These are phyloP conservation scores for Piezodorus guildinii DNA, from an alignment of 1,140 invertebrate species.

Conservation along the genomic window DNA sequence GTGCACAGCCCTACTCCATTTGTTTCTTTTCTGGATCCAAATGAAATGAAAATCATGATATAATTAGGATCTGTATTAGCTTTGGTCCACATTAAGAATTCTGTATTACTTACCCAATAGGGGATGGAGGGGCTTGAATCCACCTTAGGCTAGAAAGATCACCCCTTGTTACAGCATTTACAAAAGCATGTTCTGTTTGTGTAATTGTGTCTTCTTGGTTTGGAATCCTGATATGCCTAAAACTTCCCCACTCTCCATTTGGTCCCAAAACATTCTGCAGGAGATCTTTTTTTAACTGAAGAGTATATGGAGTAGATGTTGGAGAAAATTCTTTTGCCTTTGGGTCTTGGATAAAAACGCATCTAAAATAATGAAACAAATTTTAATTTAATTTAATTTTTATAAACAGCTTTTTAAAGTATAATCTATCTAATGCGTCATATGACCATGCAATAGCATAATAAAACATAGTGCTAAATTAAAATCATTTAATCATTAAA, in stretches of 20 bases:
- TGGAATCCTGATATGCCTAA: constrained; percentile 39
- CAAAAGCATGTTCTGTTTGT: constrained; percentile 73
- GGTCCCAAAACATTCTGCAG: constrained; percentile 65
- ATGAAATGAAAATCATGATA: no score
- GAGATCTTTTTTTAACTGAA: constrained; percentile 62
- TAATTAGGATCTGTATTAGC: no score
- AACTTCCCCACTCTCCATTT: constrained; percentile 68
- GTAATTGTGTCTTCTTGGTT: constrained; percentile 30
- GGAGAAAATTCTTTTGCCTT: constrained; percentile 9
- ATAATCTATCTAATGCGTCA: no score
- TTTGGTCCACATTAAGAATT: no score
- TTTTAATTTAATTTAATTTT: no score
- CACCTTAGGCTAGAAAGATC: constrained; percentile 85
- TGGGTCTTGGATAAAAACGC: constrained; percentile 22
- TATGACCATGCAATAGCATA: no score
- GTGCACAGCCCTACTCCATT: constrained; percentile 46
- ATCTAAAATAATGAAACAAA: constrained; percentile 12
- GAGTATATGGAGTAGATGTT: neutral
- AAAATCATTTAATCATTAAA: neutral
- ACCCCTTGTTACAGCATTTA: constrained; percentile 79
- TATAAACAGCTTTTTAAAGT: no score
- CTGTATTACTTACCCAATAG: neutral
- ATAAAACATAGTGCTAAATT: neutral
- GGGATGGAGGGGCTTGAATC: constrained; percentile 73
- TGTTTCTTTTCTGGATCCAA: no score